Percentiles rank a stretch among this genome's conserved stretches.
phyloP scores from a whole-genome alignment of 1,140 invertebrate species.

The Stegodyphus mimosarum region DNA sequence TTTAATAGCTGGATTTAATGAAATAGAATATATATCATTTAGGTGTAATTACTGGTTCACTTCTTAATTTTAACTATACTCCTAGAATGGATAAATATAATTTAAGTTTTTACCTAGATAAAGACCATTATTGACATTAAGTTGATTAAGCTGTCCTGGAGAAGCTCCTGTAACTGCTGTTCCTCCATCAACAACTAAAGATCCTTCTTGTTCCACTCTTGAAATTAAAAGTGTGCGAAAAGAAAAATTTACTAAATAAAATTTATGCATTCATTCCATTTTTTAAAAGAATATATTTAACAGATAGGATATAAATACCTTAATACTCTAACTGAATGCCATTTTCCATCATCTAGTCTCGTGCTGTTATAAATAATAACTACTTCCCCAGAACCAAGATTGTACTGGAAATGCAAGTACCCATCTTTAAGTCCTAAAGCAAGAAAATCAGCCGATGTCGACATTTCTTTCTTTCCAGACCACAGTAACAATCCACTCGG shows the following conservation, averaged over 20 bases:
- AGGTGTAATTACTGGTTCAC: not conserved
- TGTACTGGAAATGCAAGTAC: slow-evolving; percentile 74
- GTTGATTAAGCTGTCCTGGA: slow-evolving; percentile 83
- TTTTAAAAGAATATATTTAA: not conserved
- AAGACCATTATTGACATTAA: slow-evolving; percentile 86
- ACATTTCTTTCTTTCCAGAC: slow-evolving; percentile 80
- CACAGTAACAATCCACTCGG: slow-evolving; percentile 87
- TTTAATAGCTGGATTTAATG: slow-evolving; percentile 1
- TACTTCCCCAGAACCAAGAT: slow-evolving; percentile 72
- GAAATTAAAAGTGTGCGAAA: slow-evolving; percentile 63
- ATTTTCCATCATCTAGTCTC: slow-evolving; percentile 89
- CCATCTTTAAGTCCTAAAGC: slow-evolving; percentile 86
- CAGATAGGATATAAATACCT: slow-evolving; percentile 73
- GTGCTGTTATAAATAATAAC: slow-evolving; percentile 84
- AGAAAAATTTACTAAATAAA: slow-evolving; percentile 40
- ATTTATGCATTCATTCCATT: not conserved
- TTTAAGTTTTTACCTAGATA: slow-evolving; percentile 78
- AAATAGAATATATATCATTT: not conserved
- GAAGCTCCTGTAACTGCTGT: slow-evolving; percentile 81
- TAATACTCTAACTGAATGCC: slow-evolving; percentile 88
- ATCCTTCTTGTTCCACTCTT: slow-evolving; percentile 87
- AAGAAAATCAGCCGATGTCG: slow-evolving; percentile 77
- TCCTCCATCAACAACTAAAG: slow-evolving; percentile 85
- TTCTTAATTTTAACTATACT: too few species aligned
- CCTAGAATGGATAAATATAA: not conserved